Base-by-base conservation (phyloP, 2,113 vertebrate genomes). In the Aramus guarauna region DNA sequence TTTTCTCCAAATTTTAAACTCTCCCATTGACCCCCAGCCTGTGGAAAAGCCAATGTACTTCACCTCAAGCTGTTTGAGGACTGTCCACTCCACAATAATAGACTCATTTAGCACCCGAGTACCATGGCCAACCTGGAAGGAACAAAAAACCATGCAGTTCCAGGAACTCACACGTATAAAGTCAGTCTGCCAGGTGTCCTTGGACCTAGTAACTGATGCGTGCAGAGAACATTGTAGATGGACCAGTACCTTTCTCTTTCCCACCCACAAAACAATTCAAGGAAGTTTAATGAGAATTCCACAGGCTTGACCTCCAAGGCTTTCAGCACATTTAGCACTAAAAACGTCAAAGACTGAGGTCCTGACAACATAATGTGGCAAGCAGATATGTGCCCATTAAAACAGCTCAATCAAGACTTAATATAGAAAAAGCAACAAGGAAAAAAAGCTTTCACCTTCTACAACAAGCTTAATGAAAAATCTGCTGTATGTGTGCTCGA, bases 1-100 rank as follows among this genome's bases (percentile, higher is more conserved):
- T 96, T 99, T 99, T 96, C 98, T 98, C 99, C 99, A 99, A 97
- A 99, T 99, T 95, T 99, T 99, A 97, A 99, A 99, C 97, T 99
- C 99, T 56, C 99, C 99, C 63, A 98, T 98, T 43, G 99, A 99
- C 91, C 99, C 99, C 99, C 99, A 99, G 93, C 99, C 99, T 27
- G 99, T 99, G 88, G 99, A 99, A 98, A 99, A 99, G 90, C 99
- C 99, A 43, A 99, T 98, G 94, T 99, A 98, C 93, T 98, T 98
- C 89, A 99, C 98, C 97, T 99, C 99, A 66, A 95, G 98, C 68
- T 97, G 94, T 80, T 95, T 98, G 43, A 96, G 97, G 72, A 98
- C 98, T 39, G 96, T 84, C 99, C 99, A 99, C 43, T 98, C 97
- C 95, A 99, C 95, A 88, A 99, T 98, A 91, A 99, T 79, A 12